A percentile compares a stretch with the other conserved stretches of the same genome.
Conservation (phyloP, 1,140 invertebrate genomes). For the Thrips palmi region DNA sequence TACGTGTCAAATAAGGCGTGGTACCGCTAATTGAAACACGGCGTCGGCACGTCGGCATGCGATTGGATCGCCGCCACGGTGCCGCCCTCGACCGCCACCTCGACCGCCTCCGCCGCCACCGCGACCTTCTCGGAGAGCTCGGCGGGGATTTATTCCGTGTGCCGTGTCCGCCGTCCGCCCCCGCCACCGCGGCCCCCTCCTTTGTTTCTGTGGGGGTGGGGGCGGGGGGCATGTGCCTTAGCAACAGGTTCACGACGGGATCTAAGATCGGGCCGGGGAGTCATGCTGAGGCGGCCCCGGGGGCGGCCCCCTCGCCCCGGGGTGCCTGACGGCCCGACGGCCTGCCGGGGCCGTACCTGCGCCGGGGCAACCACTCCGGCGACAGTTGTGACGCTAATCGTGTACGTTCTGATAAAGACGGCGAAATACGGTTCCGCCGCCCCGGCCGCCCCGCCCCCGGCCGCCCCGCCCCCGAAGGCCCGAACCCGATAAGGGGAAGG, state of each 20-base stretch:
- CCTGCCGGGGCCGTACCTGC: conserved; percentile 8
- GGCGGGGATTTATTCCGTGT: too few relatives aligned
- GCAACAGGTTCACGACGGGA: conserved; percentile 9
- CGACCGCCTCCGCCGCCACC: conserved; percentile 3
- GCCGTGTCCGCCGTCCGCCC: conserved; percentile 5
- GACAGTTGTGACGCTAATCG: conserved; percentile 8
- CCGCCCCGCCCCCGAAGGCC: too few relatives aligned
- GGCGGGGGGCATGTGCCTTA: conserved; percentile 6
- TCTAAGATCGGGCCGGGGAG: not conserved
- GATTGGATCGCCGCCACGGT: conserved; percentile 2
- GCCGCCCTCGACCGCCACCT: conserved; percentile 1
- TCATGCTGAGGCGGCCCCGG: conserved; percentile 1
- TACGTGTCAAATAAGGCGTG: too few relatives aligned
- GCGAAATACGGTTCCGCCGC: too few relatives aligned
- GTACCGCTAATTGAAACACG: too few relatives aligned
- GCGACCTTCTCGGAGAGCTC: conserved; percentile 1
- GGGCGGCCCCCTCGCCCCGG: not conserved
- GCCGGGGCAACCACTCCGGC: conserved; percentile 10
- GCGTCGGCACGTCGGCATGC: not conserved
- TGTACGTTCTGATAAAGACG: conserved; percentile 8
- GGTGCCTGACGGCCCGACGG: conserved; percentile 7
- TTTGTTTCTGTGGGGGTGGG: conserved; percentile 7
- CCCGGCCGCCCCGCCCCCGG: too few relatives aligned
- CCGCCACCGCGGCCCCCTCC: conserved; percentile 6
- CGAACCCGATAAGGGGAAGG: too few relatives aligned